These are phyloP conservation scores for Leptinotarsa texana DNA, from an alignment of 1,140 invertebrate genomes.

Conservation along the genomic window DNA sequence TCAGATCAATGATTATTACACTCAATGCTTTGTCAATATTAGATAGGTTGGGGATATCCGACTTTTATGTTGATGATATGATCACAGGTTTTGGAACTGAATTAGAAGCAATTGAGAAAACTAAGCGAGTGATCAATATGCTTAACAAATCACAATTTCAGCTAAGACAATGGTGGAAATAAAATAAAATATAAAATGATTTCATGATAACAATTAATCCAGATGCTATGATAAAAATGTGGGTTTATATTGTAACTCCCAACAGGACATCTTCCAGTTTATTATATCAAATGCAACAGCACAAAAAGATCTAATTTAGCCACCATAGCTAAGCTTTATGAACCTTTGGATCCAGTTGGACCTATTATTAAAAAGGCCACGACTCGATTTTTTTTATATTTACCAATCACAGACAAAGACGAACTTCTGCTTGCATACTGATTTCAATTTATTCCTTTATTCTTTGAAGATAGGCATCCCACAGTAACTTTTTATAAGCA, in stretches of 20 bases:
- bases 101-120: background rate
- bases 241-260: background rate
- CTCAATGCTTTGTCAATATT: too few relatives aligned
- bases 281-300: background rate
- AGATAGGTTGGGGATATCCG: background rate
- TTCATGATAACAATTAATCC: background rate
- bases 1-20: too few relatives aligned
- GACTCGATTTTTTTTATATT: too few relatives aligned
- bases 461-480: conserved; percentile 74
- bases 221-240: background rate
- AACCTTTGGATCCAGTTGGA: background rate
- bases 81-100: background rate
- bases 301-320: background rate
- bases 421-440: background rate
- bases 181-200: background rate
- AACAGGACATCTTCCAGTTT: background rate
- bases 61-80: background rate
- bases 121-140: background rate
- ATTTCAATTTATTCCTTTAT: conserved; percentile 40
- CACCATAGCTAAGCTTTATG: background rate
- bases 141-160: background rate
- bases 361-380: background rate
- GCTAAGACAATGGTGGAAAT: background rate
- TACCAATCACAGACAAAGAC: too few relatives aligned
- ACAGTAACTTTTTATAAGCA: conserved; percentile 75